Evolutionary conservation across 2,888 invertebrate species (phyloP).

Genomic region (Entomobrya proxima): DNA sequence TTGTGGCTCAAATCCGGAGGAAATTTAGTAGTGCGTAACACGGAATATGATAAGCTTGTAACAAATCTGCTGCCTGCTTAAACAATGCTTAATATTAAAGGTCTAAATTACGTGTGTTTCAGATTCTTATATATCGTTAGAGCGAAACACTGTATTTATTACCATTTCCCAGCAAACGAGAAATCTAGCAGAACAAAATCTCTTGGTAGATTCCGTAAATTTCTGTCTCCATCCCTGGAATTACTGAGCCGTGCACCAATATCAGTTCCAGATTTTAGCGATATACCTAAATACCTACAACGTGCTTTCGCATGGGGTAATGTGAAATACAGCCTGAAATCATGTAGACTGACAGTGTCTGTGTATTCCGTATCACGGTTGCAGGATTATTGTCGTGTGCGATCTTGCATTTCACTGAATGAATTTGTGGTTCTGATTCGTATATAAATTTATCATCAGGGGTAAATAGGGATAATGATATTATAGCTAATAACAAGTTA

Average conservation of each 20-base stretch:
- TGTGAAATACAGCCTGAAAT: too few species aligned
- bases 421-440: too few species aligned
- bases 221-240: too few species aligned
- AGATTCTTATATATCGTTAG: not conserved
- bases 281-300: too few species aligned
- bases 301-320: too few species aligned
- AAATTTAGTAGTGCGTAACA: not conserved
- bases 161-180: not conserved
- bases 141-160: not conserved
- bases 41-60: conserved; percentile 30
- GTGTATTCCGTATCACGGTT: too few species aligned
- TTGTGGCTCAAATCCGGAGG: not conserved
- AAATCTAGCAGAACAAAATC: not conserved
- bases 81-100: not conserved
- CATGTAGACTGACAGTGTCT: too few species aligned
- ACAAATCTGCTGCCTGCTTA: not conserved
- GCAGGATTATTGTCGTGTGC: too few species aligned
- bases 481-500: not conserved
- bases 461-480: not conserved
- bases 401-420: too few species aligned
- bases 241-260: too few species aligned
- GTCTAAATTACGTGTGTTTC: not conserved
- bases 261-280: too few species aligned
- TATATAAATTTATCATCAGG: too few species aligned
- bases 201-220: not conserved